Percentiles rank a stretch among this genome's conserved stretches.
These are phyloP conservation scores for Epinotia nisella DNA, from an alignment of 2,888 invertebrate species.

Conservation along the genomic window DNA sequence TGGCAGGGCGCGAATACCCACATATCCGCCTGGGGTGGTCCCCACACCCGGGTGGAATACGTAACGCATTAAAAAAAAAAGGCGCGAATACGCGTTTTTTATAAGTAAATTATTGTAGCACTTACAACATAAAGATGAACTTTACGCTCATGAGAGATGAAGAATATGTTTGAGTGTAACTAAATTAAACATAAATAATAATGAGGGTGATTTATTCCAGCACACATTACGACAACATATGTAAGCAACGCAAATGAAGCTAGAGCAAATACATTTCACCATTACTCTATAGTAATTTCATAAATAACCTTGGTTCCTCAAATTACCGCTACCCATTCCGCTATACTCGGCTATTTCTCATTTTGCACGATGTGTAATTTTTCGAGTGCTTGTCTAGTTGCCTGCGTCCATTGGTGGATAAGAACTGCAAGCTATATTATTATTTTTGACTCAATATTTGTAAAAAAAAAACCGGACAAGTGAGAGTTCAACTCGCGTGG, in stretches of 20 bases:
- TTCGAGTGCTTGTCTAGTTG: constrained; percentile 33
- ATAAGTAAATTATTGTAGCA: no score
- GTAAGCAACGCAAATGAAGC: constrained; percentile 1
- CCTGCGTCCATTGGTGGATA: constrained; percentile 4
- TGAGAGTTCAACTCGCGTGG: no score
- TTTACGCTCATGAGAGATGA: no score
- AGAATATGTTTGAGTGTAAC: no score
- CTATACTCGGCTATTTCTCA: constrained; percentile 42
- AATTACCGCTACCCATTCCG: constrained; percentile 33
- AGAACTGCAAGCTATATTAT: constrained; percentile 14
- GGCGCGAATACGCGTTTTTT: no score
- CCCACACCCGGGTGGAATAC: no score
- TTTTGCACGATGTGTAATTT: constrained; percentile 43
- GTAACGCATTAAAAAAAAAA: no score
- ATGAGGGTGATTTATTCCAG: background rate
- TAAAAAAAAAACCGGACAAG: no score
- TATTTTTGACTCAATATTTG: no score
- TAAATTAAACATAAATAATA: background rate
- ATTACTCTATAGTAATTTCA: constrained; percentile 14
- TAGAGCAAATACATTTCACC: constrained; percentile 13
- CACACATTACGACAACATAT: background rate
- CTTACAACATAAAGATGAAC: no score
- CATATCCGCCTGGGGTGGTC: no score
- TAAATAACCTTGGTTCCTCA: constrained; percentile 19
- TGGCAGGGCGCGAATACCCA: no score